Evolutionary conservation across 2,888 invertebrate genomes (phyloP), one percentile per base, ranked within the genome.

Genomic region (Mesoligia furuncula): DNA sequence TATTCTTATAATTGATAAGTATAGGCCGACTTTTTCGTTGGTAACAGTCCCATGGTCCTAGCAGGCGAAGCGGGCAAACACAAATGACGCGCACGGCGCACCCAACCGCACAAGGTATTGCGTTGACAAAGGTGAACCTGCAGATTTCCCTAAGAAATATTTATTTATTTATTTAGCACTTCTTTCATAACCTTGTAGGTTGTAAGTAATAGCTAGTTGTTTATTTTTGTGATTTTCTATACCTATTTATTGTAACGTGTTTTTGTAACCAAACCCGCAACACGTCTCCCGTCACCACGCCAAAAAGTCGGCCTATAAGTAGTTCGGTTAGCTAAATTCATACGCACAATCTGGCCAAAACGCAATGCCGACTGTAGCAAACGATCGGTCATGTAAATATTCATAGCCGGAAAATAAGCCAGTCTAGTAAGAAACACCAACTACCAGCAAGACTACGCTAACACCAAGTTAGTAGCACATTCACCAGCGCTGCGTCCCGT

Each of bases 381-480:
- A 15, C 17, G n/a, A 31, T 7, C 8, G 39, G 20, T 20, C 13
- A n/a, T 39, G 62, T 36, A 15, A 51, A 54, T n/a, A 24, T 20
- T 36, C 24, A 31, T 36, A 57, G 27, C 15, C 11, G 17, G 27
- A 31, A 24, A 51, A 48, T 9, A 36, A 77, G 54, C 61, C 31
- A n/a, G 45, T 66, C n/a, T 84, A 79, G 9, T 36, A 45, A 59
- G 45, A n/a, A 57, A 51, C 65, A 42, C 54, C 27, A 20, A 62
- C 31, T 45, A 61, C n/a, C 48, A 17, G 20, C 7, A 24, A 42
- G 17, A 36, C 59, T 51, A 67, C 48, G n/a, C 24, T 24, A 39
- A 6, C 62, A 20, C 27, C 59, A 27, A 24, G 51, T 80, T 45
- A 80, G 70, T 66, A 65, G 64, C 31, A 31, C 72, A 31, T 31